Evolutionary conservation across 2,888 invertebrate species (phyloP).

Genomic region (Empis livida): DNA sequence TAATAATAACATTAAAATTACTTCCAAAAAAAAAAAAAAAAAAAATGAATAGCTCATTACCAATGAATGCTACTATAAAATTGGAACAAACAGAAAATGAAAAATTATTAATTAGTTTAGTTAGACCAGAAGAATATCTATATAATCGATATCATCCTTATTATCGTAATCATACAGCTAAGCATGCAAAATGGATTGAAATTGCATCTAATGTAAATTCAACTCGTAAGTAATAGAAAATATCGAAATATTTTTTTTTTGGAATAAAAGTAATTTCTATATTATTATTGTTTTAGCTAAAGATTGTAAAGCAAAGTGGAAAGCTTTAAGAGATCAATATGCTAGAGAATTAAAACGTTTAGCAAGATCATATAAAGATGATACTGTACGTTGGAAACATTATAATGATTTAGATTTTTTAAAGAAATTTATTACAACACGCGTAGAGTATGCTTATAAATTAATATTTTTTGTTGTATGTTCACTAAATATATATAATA

Average conservation of each 20-base stretch:
- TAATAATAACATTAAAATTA: too few species aligned
- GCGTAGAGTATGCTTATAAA: slow-evolving; percentile 8
- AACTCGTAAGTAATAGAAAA: slow-evolving; percentile 20
- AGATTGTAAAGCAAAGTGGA: slow-evolving; percentile 32
- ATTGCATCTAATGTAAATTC: slow-evolving; percentile 26
- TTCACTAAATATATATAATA: neutral
- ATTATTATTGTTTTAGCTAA: slow-evolving; percentile 1
- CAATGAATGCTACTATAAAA: too few species aligned
- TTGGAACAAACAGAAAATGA: neutral
- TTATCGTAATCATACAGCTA: slow-evolving; percentile 25
- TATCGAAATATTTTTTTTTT: too few species aligned
- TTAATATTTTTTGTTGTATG: too few species aligned
- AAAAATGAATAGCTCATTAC: too few species aligned
- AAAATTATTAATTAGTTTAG: slow-evolving; percentile 12
- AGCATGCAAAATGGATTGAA: slow-evolving; percentile 26
- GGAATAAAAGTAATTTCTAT: too few species aligned
- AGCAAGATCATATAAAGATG: slow-evolving; percentile 22
- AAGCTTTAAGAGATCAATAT: slow-evolving; percentile 31
- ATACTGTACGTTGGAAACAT: slow-evolving; percentile 27
- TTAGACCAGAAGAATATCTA: slow-evolving; percentile 26
- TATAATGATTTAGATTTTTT: slow-evolving; percentile 28
- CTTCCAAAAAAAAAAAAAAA: too few species aligned
- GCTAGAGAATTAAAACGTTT: slow-evolving; percentile 29
- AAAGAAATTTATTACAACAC: slow-evolving; percentile 27
- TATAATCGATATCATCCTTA: slow-evolving; percentile 29